These are phyloP conservation scores for Pluvianellus socialis DNA, from an alignment of 2,113 vertebrate genomes.

Conservation along the genomic window DNA sequence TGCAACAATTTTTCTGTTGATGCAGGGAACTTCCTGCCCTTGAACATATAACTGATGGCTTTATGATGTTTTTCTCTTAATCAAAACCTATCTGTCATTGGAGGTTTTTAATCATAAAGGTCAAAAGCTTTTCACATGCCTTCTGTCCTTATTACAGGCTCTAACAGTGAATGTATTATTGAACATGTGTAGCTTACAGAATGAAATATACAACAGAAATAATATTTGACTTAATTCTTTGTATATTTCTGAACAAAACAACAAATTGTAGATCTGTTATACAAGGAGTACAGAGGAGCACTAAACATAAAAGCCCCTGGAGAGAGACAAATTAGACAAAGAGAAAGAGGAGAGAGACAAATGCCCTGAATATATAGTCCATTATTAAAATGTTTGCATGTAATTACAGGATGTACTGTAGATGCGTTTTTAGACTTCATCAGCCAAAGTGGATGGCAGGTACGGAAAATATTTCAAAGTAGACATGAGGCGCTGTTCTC, in stretches of 20 bases:
- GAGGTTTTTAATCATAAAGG: not conserved
- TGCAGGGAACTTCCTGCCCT: not conserved
- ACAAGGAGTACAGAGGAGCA: not conserved
- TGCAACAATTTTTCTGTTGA: not conserved
- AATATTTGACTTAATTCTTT: not conserved
- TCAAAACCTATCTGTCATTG: not conserved
- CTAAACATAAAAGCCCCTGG: not conserved
- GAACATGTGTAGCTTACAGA: not conserved
- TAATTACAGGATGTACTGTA: not conserved
- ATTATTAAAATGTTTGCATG: not conserved
- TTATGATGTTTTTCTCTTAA: not conserved
- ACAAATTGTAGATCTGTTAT: not conserved
- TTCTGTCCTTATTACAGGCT: not conserved
- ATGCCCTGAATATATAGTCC: not conserved
- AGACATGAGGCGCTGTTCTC: not conserved
- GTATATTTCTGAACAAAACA: not conserved
- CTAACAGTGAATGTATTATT: not conserved
- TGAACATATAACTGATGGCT: not conserved
- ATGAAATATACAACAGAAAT: not conserved
- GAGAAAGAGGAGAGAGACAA: not conserved
- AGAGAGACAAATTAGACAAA: not conserved
- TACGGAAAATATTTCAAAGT: conserved; percentile 1
- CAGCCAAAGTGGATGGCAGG: not conserved
- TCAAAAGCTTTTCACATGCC: not conserved
- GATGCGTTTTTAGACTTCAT: not conserved